phyloP scores from a whole-genome alignment of 2,797 vertebrate genomes.

The Saxicola maurus region DNA sequence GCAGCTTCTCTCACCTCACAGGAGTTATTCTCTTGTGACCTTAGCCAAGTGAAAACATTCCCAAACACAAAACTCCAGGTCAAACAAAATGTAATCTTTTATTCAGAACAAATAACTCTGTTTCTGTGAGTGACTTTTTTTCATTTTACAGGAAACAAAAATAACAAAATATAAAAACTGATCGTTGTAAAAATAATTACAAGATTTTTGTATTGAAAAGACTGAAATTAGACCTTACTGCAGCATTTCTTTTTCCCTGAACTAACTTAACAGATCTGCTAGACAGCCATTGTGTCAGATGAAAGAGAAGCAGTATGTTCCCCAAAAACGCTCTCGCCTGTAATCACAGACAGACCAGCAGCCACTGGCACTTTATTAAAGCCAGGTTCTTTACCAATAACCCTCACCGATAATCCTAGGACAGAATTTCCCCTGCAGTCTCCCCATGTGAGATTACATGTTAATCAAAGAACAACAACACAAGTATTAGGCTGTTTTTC shows the following conservation, averaged over 20 bases:
- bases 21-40: rapidly evolving
- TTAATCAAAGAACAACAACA: not conserved
- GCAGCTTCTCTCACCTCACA: not conserved
- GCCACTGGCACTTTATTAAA: not conserved
- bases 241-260: not conserved
- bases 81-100: not conserved
- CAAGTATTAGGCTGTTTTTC: not conserved
- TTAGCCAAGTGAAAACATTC: not conserved
- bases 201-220: not conserved
- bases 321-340: not conserved
- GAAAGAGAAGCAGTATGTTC: not conserved
- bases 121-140: not conserved
- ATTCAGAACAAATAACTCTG: not conserved
- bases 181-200: not conserved
- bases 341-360: not conserved
- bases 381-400: not conserved
- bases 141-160: not conserved
- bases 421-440: not conserved
- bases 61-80: not conserved
- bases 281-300: not conserved
- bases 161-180: not conserved
- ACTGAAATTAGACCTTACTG: not conserved
- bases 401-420: not conserved
- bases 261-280: not conserved
- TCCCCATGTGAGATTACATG: not conserved